These are phyloP conservation scores for Calidris pygmaea DNA, from an alignment of 2,113 vertebrate species.

Conservation along the genomic window DNA sequence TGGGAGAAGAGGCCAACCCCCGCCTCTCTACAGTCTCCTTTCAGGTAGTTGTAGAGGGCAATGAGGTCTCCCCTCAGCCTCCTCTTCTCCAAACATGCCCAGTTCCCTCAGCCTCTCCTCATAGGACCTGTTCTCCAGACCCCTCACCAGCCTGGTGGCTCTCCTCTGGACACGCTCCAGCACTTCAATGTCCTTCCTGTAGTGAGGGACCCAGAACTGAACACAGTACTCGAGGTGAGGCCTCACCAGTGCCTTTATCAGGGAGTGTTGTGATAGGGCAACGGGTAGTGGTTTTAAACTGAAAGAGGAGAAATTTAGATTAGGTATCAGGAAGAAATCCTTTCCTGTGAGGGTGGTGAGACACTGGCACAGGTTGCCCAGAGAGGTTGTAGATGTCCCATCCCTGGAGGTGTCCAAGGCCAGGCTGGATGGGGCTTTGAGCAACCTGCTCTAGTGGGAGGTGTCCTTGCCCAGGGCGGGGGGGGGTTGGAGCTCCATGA, in stretches of 20 bases:
- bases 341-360: not conserved
- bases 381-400: not conserved
- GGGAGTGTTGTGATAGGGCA: not conserved
- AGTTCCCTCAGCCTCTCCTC: too few species aligned
- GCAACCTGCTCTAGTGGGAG: not conserved
- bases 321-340: not conserved
- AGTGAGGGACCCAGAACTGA: too few species aligned
- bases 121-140: too few species aligned
- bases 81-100: too few species aligned
- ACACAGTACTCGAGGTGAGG: too few species aligned
- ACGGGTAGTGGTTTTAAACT: not conserved
- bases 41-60: too few species aligned
- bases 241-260: not conserved
- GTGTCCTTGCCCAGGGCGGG: not conserved
- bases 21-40: too few species aligned
- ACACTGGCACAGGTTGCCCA: not conserved
- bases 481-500: not conserved
- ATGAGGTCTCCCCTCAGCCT: too few species aligned
- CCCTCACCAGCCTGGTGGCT: too few species aligned
- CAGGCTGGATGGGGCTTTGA: not conserved
- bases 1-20: too few species aligned
- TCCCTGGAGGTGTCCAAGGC: not conserved
- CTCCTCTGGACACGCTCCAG: too few species aligned
- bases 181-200: too few species aligned
- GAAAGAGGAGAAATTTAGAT: not conserved